Conservation (phyloP, 1,140 invertebrate species). For the Drosophila lini region DNA sequence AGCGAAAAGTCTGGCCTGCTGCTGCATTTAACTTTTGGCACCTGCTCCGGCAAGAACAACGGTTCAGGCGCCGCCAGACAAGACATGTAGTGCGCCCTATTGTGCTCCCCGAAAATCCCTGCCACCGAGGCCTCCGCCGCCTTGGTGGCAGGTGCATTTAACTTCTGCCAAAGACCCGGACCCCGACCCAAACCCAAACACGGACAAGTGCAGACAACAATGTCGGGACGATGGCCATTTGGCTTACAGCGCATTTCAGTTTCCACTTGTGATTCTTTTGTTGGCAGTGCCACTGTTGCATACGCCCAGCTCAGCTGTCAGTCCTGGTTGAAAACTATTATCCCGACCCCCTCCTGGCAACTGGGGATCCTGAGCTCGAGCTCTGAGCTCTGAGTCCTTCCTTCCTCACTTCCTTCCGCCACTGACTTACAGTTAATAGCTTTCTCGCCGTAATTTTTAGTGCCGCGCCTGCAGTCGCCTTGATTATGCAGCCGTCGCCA, state of each 20-base stretch:
- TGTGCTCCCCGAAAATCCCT: constrained; percentile 33
- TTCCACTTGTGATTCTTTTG: constrained; percentile 59
- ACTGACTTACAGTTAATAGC: constrained; percentile 51
- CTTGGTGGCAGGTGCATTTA: constrained; percentile 77
- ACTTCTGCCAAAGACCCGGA: constrained; percentile 72
- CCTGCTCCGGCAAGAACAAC: constrained; percentile 41
- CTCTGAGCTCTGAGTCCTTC: constrained; percentile 1
- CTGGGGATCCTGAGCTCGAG: constrained; percentile 1
- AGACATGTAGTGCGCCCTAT: constrained; percentile 44
- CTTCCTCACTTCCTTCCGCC: constrained; percentile 20
- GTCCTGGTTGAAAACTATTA: constrained; percentile 38
- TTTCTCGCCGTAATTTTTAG: constrained; percentile 51
- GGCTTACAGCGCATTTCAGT: constrained; percentile 57
- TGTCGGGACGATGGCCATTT: constrained; percentile 60
- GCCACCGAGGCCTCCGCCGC: constrained; percentile 22
- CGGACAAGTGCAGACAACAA: constrained; percentile 64
- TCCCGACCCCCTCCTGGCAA: constrained; percentile 20
- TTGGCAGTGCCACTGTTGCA: constrained; percentile 57
- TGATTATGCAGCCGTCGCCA: constrained; percentile 54
- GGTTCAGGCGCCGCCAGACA: constrained; percentile 41
- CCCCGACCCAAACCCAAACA: constrained; percentile 27
- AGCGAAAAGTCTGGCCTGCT: constrained; percentile 39
- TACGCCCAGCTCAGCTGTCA: constrained; percentile 13
- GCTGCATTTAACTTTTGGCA: constrained; percentile 59
- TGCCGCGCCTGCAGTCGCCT: constrained; percentile 28